phyloP scores from a whole-genome alignment of 2,113 vertebrate genomes.

The Cygnus buccinator region DNA sequence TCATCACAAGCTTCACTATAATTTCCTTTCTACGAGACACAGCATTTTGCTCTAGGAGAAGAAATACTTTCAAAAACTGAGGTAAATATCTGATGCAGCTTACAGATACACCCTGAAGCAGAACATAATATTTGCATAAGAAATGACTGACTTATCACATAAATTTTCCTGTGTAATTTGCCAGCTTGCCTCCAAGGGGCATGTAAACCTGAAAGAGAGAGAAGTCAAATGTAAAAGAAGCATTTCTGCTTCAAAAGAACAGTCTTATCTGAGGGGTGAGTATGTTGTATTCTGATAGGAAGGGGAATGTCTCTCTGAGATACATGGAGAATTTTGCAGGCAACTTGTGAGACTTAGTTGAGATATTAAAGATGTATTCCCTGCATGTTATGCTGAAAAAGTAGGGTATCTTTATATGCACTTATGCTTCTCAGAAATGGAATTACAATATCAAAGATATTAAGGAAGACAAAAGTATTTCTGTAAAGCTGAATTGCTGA shows the following conservation, averaged over 20 bases:
- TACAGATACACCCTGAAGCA: constrained; percentile 39
- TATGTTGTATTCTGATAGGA: background rate
- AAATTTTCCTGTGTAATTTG: constrained; percentile 48
- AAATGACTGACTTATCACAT: constrained; percentile 50
- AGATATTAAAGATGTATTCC: background rate
- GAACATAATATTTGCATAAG: constrained; percentile 53
- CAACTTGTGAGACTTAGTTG: background rate
- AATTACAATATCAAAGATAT: background rate
- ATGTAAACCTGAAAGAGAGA: constrained; percentile 37
- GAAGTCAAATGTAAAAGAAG: constrained; percentile 22
- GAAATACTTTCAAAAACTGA: constrained; percentile 30
- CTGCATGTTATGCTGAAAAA: background rate
- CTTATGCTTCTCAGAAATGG: background rate
- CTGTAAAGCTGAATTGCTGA: background rate
- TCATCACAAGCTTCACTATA: background rate
- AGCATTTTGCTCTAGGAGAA: background rate
- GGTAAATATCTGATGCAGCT: constrained; percentile 55
- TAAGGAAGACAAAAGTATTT: background rate
- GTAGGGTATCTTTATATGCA: background rate
- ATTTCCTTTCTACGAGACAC: background rate
- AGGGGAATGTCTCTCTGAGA: background rate
- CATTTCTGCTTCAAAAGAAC: constrained; percentile 18
- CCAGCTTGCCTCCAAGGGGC: constrained; percentile 27
- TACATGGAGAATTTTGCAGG: background rate
- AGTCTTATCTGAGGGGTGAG: background rate